Evolutionary conservation across 2,888 invertebrate species (phyloP), one percentile per base, ranked within the genome.

Genomic region (Chrysomela aeneicollis): DNA sequence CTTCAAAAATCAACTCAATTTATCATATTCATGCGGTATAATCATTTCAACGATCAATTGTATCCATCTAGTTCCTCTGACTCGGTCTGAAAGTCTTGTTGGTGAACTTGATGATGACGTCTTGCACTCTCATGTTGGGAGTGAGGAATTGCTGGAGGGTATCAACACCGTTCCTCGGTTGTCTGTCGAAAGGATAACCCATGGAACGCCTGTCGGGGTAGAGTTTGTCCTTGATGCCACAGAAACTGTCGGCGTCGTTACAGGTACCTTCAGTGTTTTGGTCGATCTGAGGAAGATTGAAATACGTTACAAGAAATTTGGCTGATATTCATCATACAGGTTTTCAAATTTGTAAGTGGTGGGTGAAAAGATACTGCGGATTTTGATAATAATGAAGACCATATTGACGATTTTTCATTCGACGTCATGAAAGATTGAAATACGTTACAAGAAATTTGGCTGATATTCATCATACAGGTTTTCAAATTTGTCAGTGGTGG

Each of bases 151-250:
- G 88, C 0, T 80, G 71, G 51, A 93, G 81, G 0, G 85, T 85
- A 74, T 84, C 82, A 63, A 87, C 89, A 1, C 86, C 85, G 22
- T 80, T 77, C 0, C 88, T 84, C 12, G 89, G 86, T 59, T 86
- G 83, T 19, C 91, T 84, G 80, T 91, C 90, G 85, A 91, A 90
- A n/a, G 95, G 95, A 84, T 86, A 95, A 42, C 95, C 95, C 94
- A 95, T 95, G 4, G 92, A 81, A 63, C 92, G 87, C 42, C 87
- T 86, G 82, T 95, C 95, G 0, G 95, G 95, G 80, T 92, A 95
- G 74, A 88, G 84, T 61, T 87, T 86, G 81, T 92, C 92, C 58
- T 88, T 87, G 17, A 94, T 84, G 1, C 94, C 94, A 74, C 94
- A 95, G 82, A 89, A 94, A 71, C 91, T 91, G 55, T 88, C 87